Evolutionary conservation across 2,888 invertebrate genomes (phyloP).

Genomic region (Spatulosminthurus flaviceps): DNA sequence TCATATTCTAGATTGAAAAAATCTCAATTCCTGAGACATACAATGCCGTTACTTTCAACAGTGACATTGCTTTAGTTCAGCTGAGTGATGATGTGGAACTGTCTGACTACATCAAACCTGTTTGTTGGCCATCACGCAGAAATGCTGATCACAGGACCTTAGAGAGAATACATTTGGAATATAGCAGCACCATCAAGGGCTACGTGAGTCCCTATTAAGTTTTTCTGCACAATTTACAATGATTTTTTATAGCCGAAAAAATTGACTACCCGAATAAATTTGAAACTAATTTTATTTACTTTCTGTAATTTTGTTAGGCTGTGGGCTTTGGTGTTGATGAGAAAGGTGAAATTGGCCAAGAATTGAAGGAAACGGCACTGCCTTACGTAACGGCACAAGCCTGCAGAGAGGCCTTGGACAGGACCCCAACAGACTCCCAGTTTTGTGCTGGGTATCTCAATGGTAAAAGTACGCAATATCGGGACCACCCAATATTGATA

Average conservation of each 20-base stretch:
- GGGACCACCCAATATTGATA: background rate
- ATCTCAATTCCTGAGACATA: constrained; percentile 26
- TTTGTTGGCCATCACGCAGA: constrained; percentile 21
- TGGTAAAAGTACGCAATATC: no score
- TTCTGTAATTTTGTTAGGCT: background rate
- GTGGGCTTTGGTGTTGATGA: constrained; percentile 31
- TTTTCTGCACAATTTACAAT: background rate
- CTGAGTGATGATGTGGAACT: constrained; percentile 28
- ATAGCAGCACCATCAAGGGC: constrained; percentile 18
- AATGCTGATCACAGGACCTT: background rate
- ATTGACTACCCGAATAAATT: no score
- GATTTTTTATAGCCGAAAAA: no score
- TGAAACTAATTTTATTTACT: background rate
- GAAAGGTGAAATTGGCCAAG: background rate
- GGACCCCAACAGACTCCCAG: constrained; percentile 1
- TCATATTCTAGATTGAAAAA: constrained; percentile 11
- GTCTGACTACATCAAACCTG: constrained; percentile 34
- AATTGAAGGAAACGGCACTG: constrained; percentile 24
- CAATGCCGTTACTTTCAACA: constrained; percentile 31
- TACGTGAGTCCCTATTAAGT: background rate
- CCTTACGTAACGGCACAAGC: constrained; percentile 11
- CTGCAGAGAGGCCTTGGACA: background rate
- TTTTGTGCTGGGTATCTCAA: constrained; percentile 29
- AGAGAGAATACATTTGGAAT: constrained; percentile 6
- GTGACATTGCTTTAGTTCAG: constrained; percentile 34